Percentiles rank a stretch among this genome's conserved stretches.
Conservation (phyloP, 2,797 vertebrate genomes). For the Mareca strepera region DNA sequence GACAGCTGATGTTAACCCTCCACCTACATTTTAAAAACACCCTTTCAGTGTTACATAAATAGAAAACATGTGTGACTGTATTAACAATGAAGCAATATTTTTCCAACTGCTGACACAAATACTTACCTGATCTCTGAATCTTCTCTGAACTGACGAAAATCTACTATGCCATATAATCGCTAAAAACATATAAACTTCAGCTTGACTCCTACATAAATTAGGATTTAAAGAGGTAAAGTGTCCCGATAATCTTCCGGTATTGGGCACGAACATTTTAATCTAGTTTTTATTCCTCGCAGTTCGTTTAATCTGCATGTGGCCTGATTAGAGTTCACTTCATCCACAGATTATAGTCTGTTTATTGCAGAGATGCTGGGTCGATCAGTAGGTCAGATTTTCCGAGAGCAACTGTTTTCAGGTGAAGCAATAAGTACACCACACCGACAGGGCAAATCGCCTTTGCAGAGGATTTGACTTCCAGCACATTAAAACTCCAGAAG, state of each 20-base stretch:
- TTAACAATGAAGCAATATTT: constrained; percentile 32
- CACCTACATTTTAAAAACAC: background rate
- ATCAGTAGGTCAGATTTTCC: constrained; percentile 82
- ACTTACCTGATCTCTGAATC: constrained; percentile 82
- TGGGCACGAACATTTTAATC: constrained; percentile 86
- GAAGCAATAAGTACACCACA: constrained; percentile 81
- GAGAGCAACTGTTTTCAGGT: constrained; percentile 84
- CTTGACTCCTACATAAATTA: constrained; percentile 85
- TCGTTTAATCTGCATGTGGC: constrained; percentile 96
- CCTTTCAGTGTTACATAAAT: constrained; percentile 1
- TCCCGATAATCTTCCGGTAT: constrained; percentile 88
- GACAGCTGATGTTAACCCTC: constrained; percentile 28
- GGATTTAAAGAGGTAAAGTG: constrained; percentile 89
- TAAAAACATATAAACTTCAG: constrained; percentile 83
- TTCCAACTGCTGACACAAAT: constrained; percentile 75
- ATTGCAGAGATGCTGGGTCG: constrained; percentile 82
- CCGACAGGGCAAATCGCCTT: constrained; percentile 83
- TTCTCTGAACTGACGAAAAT: constrained; percentile 83
- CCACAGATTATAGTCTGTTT: constrained; percentile 90
- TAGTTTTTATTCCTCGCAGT: constrained; percentile 87
- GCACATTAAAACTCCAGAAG: constrained; percentile 84
- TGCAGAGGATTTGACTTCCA: constrained; percentile 83
- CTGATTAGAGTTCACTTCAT: constrained; percentile 90
- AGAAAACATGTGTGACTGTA: background rate
- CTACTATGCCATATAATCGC: constrained; percentile 81